These are phyloP conservation scores for Microtus ochrogaster DNA, from an alignment of 2,113 vertebrate genomes.

Conservation along the genomic window DNA sequence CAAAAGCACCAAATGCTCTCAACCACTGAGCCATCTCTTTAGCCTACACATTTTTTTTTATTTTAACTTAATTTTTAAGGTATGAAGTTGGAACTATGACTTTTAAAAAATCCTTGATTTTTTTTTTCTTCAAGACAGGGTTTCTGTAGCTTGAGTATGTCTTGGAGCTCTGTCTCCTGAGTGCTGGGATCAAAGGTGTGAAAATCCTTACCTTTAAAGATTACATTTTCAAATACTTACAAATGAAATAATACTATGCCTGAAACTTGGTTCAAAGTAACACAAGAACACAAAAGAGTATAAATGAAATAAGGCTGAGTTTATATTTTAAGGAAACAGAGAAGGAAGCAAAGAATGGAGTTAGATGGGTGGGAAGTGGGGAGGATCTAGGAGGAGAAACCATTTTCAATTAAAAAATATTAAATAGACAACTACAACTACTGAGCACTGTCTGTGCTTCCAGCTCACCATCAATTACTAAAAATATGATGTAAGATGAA, in stretches of 20 bases:
- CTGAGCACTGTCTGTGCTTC: not conserved
- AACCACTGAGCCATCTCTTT: not conserved
- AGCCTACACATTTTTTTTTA: not conserved
- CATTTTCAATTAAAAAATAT: not conserved
- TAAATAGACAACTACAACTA: not conserved
- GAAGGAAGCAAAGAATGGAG: not conserved
- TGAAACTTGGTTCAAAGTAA: constrained; percentile 39
- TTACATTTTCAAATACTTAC: not conserved
- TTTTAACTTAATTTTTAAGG: constrained; percentile 29
- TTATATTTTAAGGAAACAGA: not conserved
- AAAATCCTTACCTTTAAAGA: not conserved
- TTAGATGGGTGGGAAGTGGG: not conserved
- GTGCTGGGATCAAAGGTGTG: too few species aligned
- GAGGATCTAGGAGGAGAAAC: not conserved
- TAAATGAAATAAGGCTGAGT: not conserved
- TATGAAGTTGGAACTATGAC: not conserved
- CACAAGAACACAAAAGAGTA: not conserved
- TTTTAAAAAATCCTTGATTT: not conserved
- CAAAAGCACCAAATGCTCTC: not conserved
- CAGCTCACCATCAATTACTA: not conserved
- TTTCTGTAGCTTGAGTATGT: too few species aligned
- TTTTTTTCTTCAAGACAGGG: too few species aligned
- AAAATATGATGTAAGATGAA: not conserved
- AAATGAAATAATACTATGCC: not conserved
- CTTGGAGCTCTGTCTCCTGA: too few species aligned